Evolutionary conservation across 2,888 invertebrate genomes (phyloP).

Genomic region (Bimastos eiseni): DNA sequence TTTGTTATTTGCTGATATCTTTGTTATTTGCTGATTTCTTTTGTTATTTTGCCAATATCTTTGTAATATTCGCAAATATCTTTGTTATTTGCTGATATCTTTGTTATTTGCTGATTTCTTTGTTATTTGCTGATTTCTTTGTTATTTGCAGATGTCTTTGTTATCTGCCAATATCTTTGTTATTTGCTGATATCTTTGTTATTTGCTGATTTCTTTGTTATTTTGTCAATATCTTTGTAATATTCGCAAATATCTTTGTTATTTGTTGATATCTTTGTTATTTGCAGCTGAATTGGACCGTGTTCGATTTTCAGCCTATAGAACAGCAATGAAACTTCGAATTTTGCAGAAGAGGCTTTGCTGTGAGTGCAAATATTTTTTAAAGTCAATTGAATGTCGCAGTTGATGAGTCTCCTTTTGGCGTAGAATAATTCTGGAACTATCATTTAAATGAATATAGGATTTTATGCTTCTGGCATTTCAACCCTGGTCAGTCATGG

Average conservation of each 20-base stretch:
- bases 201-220: constrained; percentile 30
- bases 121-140: constrained; percentile 14
- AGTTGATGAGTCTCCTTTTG: neutral
- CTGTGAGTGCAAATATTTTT: constrained; percentile 66
- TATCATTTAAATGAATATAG: neutral
- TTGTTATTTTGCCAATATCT: constrained; percentile 13
- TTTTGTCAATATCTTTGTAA: neutral
- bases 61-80: constrained; percentile 43
- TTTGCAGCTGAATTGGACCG: constrained; percentile 49
- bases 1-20: constrained; percentile 23
- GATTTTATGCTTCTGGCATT: too few relatives aligned
- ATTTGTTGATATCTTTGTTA: constrained; percentile 15
- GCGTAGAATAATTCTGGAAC: neutral
- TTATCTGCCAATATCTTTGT: too few relatives aligned
- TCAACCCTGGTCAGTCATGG: too few relatives aligned
- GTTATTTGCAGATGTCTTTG: constrained; percentile 46
- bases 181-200: constrained; percentile 22
- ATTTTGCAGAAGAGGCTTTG: constrained; percentile 70
- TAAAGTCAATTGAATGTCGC: neutral
- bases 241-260: constrained; percentile 39
- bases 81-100: constrained; percentile 23
- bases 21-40: constrained; percentile 34
- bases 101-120: constrained; percentile 34
- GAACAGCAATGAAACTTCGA: constrained; percentile 75
- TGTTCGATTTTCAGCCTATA: constrained; percentile 76